Conservation (phyloP, 2,888 invertebrate genomes). For the Ernsta delagoae region DNA sequence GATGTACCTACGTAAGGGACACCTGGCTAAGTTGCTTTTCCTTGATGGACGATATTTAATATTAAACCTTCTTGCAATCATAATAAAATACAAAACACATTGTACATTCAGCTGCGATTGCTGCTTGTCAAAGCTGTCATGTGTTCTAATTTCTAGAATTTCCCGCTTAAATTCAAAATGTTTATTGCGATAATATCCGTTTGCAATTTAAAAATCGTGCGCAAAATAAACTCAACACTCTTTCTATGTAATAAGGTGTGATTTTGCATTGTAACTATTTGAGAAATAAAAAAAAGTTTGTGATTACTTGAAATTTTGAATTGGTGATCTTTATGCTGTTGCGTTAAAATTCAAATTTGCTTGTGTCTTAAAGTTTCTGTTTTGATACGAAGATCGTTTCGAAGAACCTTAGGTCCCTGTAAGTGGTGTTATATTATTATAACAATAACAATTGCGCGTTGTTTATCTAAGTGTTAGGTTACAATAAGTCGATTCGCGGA, state of each 20-base stretch:
- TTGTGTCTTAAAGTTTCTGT: slow-evolving; percentile 50
- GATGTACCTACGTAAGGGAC: slow-evolving; percentile 2
- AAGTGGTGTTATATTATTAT: slow-evolving; percentile 54
- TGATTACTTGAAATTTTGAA: not conserved
- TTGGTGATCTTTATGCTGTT: slow-evolving; percentile 14
- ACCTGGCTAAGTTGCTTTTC: slow-evolving; percentile 17
- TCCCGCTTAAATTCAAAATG: slow-evolving; percentile 68
- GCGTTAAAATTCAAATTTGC: slow-evolving; percentile 11
- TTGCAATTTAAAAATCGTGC: not conserved
- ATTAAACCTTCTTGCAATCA: slow-evolving; percentile 21
- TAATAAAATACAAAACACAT: not conserved
- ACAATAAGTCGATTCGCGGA: slow-evolving; percentile 68
- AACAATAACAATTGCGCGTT: slow-evolving; percentile 73
- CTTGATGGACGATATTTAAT: not conserved
- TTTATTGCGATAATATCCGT: slow-evolving; percentile 48
- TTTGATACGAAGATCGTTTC: slow-evolving; percentile 65
- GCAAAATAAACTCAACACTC: slow-evolving; percentile 28
- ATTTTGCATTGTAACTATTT: not conserved
- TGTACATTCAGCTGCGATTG: slow-evolving; percentile 32
- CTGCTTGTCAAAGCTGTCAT: slow-evolving; percentile 50
- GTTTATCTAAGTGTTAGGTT: slow-evolving; percentile 69
- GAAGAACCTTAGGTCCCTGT: slow-evolving; percentile 64
- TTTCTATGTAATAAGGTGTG: not conserved
- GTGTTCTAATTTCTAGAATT: slow-evolving; percentile 68
- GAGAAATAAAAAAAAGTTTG: too few species aligned